Base-by-base conservation (phyloP, 1,140 invertebrate species). In the Drosophila carrolli region DNA sequence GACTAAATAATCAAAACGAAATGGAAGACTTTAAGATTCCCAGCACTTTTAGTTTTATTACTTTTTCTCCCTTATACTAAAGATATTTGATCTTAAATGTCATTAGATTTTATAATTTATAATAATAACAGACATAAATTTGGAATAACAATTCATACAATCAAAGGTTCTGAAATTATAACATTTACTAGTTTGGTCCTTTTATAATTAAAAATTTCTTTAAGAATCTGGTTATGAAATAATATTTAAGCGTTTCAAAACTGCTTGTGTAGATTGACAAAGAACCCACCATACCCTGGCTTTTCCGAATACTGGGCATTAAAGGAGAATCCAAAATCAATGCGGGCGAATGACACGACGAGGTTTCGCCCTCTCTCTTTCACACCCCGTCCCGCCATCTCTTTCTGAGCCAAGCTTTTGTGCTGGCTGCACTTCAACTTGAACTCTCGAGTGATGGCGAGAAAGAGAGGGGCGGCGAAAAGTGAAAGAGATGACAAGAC, bases 391-490 rank as follows among this genome's bases (percentile, higher is more conserved):
- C 5, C 3, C 48, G 2, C 8, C 32, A 2, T 38, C 40, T 51
- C 56, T 19, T 53, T 55, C 55, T 57, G 70, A 78, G 66, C 51
- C 62, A 37, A 83, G 83, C 82, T 81, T 81, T 75, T 60, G 59
- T 54, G 77, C 55, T 63, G 56, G 37, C 60, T 81, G 84, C 83
- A 80, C 83, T 88, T 88, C 83, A 88, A 88, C 83, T 88, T 88
- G 83, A 88, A 88, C 83, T 71, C 63, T 70, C 29, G 55, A 68
- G 61, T 56, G 72, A 37, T 37, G 38, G 23, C 19, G 13, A 35
- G 55, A 59, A 59, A 68, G 53, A 60, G 48, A 19, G 55, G 41
- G 61, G 59, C 41, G 58, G 27, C 41, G 60, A 29, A 68, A 68
- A 44, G 47, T 65, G 71, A 78, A 63, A 61, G 57, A 53, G 79